These are phyloP conservation scores for Phataginus tricuspis DNA, from an alignment of 2,797 vertebrate species.

Conservation along the genomic window DNA sequence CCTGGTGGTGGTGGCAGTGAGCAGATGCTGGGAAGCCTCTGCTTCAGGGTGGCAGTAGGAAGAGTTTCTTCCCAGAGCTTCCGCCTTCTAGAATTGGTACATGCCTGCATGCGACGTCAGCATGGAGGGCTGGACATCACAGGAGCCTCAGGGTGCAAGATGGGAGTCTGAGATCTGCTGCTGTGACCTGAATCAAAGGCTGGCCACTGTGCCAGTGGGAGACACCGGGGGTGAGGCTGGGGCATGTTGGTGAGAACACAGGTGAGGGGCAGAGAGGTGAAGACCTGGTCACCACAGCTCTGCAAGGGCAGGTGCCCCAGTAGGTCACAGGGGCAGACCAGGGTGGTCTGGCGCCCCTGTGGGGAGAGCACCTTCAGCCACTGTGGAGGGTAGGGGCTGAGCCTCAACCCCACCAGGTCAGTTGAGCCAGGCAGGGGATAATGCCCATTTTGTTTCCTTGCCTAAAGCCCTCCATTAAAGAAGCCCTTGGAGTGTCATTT, in stretches of 20 bases:
- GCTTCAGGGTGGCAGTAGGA: rapidly evolving
- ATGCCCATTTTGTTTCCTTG: neutral
- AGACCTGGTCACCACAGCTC: neutral
- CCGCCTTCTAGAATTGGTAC: neutral
- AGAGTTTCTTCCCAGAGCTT: no score
- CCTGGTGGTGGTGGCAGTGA: neutral
- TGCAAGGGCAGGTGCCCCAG: neutral
- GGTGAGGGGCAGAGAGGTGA: neutral
- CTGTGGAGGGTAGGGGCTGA: rapidly evolving
- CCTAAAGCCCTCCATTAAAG: neutral
- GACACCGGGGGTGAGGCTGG: rapidly evolving
- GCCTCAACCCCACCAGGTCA: rapidly evolving
- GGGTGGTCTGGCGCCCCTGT: rapidly evolving
- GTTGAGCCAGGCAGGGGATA: neutral
- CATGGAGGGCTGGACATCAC: rapidly evolving
- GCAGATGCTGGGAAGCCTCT: neutral
- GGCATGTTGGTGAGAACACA: neutral
- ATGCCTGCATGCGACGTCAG: rapidly evolving
- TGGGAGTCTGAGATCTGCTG: neutral
- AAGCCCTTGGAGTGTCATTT: neutral
- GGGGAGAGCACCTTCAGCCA: neutral
- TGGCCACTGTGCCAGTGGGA: rapidly evolving
- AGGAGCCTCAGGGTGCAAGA: rapidly evolving
- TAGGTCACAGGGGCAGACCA: neutral
- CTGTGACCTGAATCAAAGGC: no score